These are phyloP conservation scores for Cheilosia grossa DNA, from an alignment of 2,888 invertebrate genomes.

Conservation along the genomic window DNA sequence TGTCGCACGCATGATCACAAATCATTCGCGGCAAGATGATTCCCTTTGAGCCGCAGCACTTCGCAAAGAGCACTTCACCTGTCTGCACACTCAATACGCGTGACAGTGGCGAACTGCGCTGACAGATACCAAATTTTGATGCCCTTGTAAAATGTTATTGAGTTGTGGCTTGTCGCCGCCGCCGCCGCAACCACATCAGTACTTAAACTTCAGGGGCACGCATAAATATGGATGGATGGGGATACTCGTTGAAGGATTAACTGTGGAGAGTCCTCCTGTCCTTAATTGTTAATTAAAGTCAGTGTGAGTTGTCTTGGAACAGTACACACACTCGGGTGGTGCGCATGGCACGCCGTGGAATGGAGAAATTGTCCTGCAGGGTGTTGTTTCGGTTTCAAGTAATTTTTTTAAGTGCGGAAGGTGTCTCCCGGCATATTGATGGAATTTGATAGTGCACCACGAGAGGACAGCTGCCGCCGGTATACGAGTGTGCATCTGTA, in stretches of 20 bases:
- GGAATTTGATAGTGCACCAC: constrained; percentile 66
- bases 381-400: constrained; percentile 51
- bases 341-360: constrained; percentile 32
- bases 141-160: constrained; percentile 53
- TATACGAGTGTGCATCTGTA: constrained; percentile 15
- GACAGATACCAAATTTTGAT: constrained; percentile 36
- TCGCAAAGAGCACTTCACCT: constrained; percentile 51
- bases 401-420: constrained; percentile 33
- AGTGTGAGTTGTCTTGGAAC: constrained; percentile 50
- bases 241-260: constrained; percentile 63
- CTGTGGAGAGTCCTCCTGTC: constrained; percentile 34
- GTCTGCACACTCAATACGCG: constrained; percentile 33
- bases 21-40: constrained; percentile 42
- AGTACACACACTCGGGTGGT: constrained; percentile 18
- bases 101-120: constrained; percentile 52
- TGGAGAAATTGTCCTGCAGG: constrained; percentile 54
- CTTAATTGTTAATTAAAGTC: constrained; percentile 72
- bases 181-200: background rate
- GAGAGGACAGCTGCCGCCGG: constrained; percentile 62
- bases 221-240: constrained; percentile 37
- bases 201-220: constrained; percentile 26
- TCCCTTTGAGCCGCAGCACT: constrained; percentile 8
- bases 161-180: constrained; percentile 41
- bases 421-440: constrained; percentile 65
- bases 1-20: constrained; percentile 61